Percentiles rank a stretch among this genome's conserved stretches.
Evolutionary conservation across 2,113 vertebrate genomes (phyloP).

Genomic region (Pedionomus torquatus): DNA sequence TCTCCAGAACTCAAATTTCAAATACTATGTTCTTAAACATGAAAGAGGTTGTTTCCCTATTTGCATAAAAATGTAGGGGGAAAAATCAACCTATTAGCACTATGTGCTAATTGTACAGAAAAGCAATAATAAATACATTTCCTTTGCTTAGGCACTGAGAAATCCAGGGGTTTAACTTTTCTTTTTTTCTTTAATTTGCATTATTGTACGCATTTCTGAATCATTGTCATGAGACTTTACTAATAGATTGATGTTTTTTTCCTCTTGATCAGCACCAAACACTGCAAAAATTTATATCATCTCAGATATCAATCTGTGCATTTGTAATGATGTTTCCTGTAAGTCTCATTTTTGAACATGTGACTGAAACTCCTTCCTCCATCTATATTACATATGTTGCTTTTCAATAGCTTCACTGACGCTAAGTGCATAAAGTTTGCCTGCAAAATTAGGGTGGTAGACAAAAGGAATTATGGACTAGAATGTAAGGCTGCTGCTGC

Average conservation of each 20-base stretch:
- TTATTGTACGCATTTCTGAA: background rate
- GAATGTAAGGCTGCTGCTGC: accelerated
- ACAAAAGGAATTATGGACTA: background rate
- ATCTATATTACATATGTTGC: background rate
- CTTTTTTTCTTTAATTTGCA: background rate
- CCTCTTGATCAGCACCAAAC: background rate
- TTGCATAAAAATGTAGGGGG: background rate
- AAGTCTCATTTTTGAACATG: background rate
- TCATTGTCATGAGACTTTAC: background rate
- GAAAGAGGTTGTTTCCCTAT: background rate
- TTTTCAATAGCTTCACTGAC: background rate
- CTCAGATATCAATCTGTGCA: background rate
- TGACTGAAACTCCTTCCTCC: background rate
- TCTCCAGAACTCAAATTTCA: background rate
- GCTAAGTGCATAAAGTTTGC: background rate
- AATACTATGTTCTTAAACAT: background rate
- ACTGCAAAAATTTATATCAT: background rate
- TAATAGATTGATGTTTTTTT: background rate
- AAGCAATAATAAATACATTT: background rate
- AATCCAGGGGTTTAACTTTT: background rate
- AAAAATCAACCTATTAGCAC: background rate
- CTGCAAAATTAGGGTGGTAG: background rate
- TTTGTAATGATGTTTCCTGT: background rate
- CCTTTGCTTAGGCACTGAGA: background rate
- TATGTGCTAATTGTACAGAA: background rate